Evolutionary conservation across 2,888 invertebrate species (phyloP), one percentile per base, ranked within the genome.

Genomic region (Callyntrura guangdongensis): DNA sequence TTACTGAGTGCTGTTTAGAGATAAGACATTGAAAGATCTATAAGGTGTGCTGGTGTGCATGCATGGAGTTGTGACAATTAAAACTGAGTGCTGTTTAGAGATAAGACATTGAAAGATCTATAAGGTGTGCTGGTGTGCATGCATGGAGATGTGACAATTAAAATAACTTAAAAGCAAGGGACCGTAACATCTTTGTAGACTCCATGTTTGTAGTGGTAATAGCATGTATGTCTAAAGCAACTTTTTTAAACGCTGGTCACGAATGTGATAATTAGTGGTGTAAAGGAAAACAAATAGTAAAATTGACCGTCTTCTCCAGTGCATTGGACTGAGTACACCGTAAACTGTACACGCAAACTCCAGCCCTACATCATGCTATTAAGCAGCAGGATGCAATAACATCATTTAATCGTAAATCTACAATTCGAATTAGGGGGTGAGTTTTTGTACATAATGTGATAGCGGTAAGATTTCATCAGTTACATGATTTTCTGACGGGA

Each of bases 211-310:
- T 14, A 64, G 59, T 59, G 81, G 20, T 4, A 74, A 36, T 81
- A n/a, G 22, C 36, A 27, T 83, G 22, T 22, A 49, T 49, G 22
- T 22, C 25, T 49, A 83, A 25, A 25, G 14, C 56, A 59, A 86
- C 25, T 49, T 12, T 69, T 86, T 53, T n/a, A 25, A 53, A 53
- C 87, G 53, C 79, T 11, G 12, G 69, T 81, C 88, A 82, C 88
- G 82, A 72, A 79, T 20, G 36, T 2, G 20, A 79, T 72, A 85
- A 86, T 77, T 86, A 77, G 11, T 77, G 47, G 36, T 72, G 72
- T 8, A 72, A 72, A 45, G 17, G 53, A 56, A 72, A 81, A 81
- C 79, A 81, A 61, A 81, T 56, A 72, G 74, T 22, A 47, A 49
- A 67, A 67, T 56, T 67, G 14, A 64, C 47, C n/a, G 36, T 67